Conservation (phyloP, 2,797 vertebrate genomes). For the Nasua narica region DNA sequence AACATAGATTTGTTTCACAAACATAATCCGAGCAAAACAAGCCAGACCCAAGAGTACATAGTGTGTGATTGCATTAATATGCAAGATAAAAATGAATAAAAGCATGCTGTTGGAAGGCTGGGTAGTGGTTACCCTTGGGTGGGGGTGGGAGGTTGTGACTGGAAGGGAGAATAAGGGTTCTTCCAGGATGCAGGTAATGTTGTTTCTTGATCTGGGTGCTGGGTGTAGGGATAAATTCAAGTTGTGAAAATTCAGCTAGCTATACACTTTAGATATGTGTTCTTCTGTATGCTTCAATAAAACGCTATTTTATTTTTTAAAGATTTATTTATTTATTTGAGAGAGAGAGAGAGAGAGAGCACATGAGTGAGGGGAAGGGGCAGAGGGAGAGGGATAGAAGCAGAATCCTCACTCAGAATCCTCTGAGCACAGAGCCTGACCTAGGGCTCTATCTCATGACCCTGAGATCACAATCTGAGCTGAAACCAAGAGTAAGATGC, state of each 20-base stretch:
- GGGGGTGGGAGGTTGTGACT: neutral
- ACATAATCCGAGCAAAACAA: neutral
- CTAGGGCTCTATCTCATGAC: neutral
- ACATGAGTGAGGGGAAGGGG: neutral
- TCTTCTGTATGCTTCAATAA: neutral
- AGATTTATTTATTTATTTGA: neutral
- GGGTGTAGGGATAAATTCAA: neutral
- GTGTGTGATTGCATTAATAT: neutral
- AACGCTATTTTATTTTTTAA: neutral
- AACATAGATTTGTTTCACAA: neutral
- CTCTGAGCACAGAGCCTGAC: neutral
- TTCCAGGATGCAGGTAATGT: neutral
- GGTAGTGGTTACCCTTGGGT: neutral
- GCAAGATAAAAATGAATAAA: neutral
- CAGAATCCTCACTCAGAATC: too few relatives aligned
- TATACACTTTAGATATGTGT: neutral
- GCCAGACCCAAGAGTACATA: neutral
- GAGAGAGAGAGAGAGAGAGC: neutral
- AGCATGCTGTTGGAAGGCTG: neutral
- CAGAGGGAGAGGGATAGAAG: neutral
- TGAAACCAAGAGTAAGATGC: neutral
- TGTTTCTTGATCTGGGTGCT: neutral
- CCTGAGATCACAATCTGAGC: neutral
- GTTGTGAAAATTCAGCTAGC: neutral
- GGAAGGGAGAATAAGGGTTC: neutral